Evolutionary conservation across 1,140 invertebrate species (phyloP), one percentile per base, ranked within the genome.

Genomic region (Trachymyrmex septentrionalis): DNA sequence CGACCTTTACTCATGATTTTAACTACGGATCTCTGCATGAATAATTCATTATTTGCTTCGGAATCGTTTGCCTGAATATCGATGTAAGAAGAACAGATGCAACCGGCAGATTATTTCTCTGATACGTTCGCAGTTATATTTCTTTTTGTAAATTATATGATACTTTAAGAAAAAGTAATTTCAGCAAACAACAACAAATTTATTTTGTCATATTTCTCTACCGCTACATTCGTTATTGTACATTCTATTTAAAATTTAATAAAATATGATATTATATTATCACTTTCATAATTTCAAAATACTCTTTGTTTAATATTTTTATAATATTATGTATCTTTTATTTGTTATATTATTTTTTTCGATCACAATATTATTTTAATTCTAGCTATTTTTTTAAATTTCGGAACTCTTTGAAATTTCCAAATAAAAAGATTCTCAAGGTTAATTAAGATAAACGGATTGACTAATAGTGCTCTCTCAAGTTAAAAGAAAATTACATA

Each of bases 401-500:
- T 88, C 67, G 55, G 19, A 24, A 14, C 24, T 53, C 19, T 44
- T 7, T 3, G 14, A 34, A 50, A 63, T 50, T 57, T 10, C 12
- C 55, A 34, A 34, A 34, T 34, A 34, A 34, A 34, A 34, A 6
- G 30, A 34, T 34, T 34, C 30, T 34, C 30, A 5, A 34, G 30
- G 3, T 6, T 34, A 34, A 34, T 34, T 9, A 21, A 27, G 4
- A 63, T 57, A 71, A 38, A 21, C 2, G 7, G 14, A 64, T 55
- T 48, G 10, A 81, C 38, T 71, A 89, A 77, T n/a, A 78, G 21
- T 24, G 44, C 50, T 19, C 19, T 38, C 34, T 3, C 3, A 30
- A 61, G 66, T 84, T 84, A 44, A 53, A 89, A 57, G 59, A 73
- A 84, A 77, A 78, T 89, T 69, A 73, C 59, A 73, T 66, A 69